phyloP scores from a whole-genome alignment of 2,113 vertebrate genomes.

The Todiramphus saurophagus region DNA sequence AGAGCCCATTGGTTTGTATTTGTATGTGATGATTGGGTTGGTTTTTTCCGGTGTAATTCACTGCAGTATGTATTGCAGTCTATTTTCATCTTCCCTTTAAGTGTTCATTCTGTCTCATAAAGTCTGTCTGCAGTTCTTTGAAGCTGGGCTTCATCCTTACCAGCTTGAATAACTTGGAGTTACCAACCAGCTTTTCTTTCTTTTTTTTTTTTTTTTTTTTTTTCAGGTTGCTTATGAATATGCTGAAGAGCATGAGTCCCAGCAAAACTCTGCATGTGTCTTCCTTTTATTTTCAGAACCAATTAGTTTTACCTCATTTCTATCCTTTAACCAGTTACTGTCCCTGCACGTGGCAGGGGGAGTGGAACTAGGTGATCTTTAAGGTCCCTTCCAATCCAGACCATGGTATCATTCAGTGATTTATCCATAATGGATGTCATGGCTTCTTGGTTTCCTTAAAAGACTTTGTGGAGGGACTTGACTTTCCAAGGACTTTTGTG shows the following conservation, averaged over 20 bases:
- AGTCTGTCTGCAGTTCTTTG: not conserved
- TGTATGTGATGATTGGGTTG: not conserved
- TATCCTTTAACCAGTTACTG: not conserved
- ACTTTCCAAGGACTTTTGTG: not conserved
- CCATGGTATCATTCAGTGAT: not conserved
- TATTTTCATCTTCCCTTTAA: not conserved
- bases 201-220: too few species aligned
- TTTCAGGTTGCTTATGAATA: not conserved
- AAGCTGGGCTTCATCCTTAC: not conserved
- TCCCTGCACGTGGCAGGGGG: not conserved
- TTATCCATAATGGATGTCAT: not conserved
- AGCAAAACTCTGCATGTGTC: not conserved
- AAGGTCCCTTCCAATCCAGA: not conserved
- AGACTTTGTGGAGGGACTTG: not conserved
- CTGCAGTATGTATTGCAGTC: not conserved
- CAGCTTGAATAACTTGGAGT: not conserved
- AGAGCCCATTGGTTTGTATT: not conserved
- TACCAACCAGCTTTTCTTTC: not conserved
- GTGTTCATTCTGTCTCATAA: not conserved
- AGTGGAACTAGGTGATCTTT: not conserved
- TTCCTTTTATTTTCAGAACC: not conserved
- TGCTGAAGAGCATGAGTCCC: not conserved
- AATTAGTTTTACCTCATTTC: not conserved
- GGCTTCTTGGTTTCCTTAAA: not conserved
- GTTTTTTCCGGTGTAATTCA: not conserved